Evolutionary conservation across 2,113 vertebrate species (phyloP).

Genomic region (Hypanus sabinus): DNA sequence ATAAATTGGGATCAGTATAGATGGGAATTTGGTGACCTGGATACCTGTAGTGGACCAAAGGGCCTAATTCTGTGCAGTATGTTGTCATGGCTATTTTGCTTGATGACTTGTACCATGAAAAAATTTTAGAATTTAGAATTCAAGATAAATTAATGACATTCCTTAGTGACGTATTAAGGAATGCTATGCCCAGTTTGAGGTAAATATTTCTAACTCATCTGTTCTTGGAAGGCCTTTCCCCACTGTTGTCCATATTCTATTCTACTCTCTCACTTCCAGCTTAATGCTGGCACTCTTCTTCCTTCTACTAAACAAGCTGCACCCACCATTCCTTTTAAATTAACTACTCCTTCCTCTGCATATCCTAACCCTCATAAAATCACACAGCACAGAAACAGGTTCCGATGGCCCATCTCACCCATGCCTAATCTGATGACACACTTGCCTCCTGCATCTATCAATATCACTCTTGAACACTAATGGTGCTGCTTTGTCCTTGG

Average conservation of each 20-base stretch:
- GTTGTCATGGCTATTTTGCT: too few species aligned
- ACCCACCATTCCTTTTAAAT: too few species aligned
- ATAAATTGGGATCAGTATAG: too few species aligned
- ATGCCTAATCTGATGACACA: too few species aligned
- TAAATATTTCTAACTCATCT: not conserved
- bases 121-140: not conserved
- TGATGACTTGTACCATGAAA: not conserved
- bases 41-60: too few species aligned
- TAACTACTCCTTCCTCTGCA: not conserved
- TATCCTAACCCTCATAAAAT: not conserved
- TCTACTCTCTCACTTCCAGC: not conserved
- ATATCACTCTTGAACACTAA: not conserved
- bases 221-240: not conserved
- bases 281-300: not conserved
- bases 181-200: not conserved
- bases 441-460: not conserved
- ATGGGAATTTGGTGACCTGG: too few species aligned
- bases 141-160: not conserved
- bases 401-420: too few species aligned
- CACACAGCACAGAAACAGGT: too few species aligned
- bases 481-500: not conserved
- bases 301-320: not conserved
- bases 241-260: not conserved
- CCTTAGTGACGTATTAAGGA: not conserved
- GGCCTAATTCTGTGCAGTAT: too few species aligned